Conservation (phyloP, 2,113 vertebrate species). For the Bagarius yarrelli region DNA sequence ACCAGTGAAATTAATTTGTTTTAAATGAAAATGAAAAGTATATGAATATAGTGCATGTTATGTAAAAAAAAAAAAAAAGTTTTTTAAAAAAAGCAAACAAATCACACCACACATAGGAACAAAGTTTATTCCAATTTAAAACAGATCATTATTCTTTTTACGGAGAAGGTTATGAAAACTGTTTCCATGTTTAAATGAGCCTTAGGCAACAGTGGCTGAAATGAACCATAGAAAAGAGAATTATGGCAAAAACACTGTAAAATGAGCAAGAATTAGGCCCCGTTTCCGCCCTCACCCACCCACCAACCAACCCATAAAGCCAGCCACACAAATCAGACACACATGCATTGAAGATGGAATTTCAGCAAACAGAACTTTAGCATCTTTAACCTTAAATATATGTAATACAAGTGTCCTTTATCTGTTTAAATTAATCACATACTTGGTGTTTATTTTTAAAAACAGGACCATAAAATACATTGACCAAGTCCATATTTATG, state of each 20-base stretch:
- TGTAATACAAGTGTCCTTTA: slow-evolving; percentile 67
- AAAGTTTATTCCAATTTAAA: slow-evolving; percentile 84
- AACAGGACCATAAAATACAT: slow-evolving; percentile 63
- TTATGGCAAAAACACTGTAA: slow-evolving; percentile 79
- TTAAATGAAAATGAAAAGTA: background rate
- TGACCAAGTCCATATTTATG: slow-evolving; percentile 63
- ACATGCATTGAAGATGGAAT: slow-evolving; percentile 78
- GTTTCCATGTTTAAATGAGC: slow-evolving; percentile 82
- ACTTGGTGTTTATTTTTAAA: slow-evolving; percentile 73
- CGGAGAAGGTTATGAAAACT: slow-evolving; percentile 81
- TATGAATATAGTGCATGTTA: background rate
- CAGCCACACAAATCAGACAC: slow-evolving; percentile 66
- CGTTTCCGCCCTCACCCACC: slow-evolving; percentile 65
- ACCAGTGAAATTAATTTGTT: background rate
- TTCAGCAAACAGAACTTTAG: slow-evolving; percentile 76
- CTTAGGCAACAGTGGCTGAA: slow-evolving; percentile 84
- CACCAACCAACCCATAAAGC: too few species aligned
- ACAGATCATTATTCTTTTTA: slow-evolving; percentile 78
- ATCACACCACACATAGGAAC: slow-evolving; percentile 76
- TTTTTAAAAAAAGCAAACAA: slow-evolving; percentile 40
- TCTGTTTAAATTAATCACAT: slow-evolving; percentile 67
- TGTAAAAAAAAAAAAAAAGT: background rate
- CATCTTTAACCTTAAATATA: slow-evolving; percentile 72
- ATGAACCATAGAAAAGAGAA: slow-evolving; percentile 66
- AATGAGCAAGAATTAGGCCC: slow-evolving; percentile 73